Evolutionary conservation across 2,113 vertebrate species (phyloP).

Genomic region (Leucosticte australis): DNA sequence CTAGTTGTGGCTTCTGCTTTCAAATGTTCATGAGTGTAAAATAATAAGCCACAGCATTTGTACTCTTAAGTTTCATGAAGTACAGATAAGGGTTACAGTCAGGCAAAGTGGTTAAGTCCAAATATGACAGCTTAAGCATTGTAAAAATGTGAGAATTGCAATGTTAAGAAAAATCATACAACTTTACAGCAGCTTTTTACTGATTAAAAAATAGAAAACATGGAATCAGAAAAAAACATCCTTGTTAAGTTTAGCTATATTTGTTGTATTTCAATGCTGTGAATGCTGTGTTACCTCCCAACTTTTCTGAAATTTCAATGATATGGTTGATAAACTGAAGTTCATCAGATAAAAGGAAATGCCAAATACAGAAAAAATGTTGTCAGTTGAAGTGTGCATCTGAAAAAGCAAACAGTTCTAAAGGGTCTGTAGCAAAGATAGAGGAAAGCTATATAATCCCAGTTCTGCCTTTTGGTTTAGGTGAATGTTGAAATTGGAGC

Average conservation of each 20-base stretch:
- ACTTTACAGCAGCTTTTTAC: not conserved
- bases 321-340: not conserved
- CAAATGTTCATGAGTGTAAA: not conserved
- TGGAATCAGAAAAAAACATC: not conserved
- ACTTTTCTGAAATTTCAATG: not conserved
- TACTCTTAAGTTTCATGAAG: not conserved
- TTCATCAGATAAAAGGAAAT: not conserved
- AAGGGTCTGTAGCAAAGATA: not conserved
- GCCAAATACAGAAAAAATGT: not conserved
- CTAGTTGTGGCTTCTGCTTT: not conserved
- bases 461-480: not conserved
- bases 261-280: not conserved
- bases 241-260: not conserved
- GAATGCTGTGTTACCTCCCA: not conserved
- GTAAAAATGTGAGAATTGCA: not conserved
- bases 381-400: not conserved
- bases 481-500: not conserved
- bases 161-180: not conserved
- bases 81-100: not conserved
- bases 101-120: not conserved
- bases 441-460: not conserved
- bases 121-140: not conserved
- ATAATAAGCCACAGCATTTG: not conserved
- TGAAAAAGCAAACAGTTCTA: not conserved
- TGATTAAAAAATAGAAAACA: not conserved